phyloP scores from a whole-genome alignment of 2,113 vertebrate genomes.

The Cinclus mexicanus region DNA sequence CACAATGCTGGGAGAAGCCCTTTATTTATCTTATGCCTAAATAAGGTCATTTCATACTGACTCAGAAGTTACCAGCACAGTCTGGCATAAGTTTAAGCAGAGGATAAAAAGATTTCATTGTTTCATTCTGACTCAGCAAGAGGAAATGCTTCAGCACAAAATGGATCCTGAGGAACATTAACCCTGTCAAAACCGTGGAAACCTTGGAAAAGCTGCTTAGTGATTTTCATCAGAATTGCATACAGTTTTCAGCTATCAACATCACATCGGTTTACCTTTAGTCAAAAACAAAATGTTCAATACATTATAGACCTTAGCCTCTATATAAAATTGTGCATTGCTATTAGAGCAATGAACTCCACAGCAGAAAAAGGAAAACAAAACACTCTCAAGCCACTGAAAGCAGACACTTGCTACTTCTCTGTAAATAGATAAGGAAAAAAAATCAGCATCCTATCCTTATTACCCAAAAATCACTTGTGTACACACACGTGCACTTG shows the following conservation, averaged over 20 bases:
- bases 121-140: constrained; percentile 54
- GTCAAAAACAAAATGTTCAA: neutral
- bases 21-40: constrained; percentile 45
- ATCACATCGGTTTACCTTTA: neutral
- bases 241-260: neutral
- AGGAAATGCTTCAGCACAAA: constrained; percentile 67
- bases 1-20: neutral
- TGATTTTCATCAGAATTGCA: neutral
- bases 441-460: neutral
- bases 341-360: neutral
- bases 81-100: neutral
- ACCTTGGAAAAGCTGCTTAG: neutral
- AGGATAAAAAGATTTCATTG: constrained; percentile 45
- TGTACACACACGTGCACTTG: fast-evolving
- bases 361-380: neutral
- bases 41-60: constrained; percentile 47
- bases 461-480: neutral
- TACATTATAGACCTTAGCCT: neutral
- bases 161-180: constrained; percentile 52
- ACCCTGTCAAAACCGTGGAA: neutral
- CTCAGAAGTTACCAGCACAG: neutral
- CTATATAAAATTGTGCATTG: neutral
- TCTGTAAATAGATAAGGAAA: neutral
- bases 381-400: neutral
- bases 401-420: neutral